Percentiles rank a stretch among this genome's conserved stretches.
These are phyloP conservation scores for Poeciliopsis infans DNA, from an alignment of 2,797 vertebrate genomes.

Conservation along the genomic window DNA sequence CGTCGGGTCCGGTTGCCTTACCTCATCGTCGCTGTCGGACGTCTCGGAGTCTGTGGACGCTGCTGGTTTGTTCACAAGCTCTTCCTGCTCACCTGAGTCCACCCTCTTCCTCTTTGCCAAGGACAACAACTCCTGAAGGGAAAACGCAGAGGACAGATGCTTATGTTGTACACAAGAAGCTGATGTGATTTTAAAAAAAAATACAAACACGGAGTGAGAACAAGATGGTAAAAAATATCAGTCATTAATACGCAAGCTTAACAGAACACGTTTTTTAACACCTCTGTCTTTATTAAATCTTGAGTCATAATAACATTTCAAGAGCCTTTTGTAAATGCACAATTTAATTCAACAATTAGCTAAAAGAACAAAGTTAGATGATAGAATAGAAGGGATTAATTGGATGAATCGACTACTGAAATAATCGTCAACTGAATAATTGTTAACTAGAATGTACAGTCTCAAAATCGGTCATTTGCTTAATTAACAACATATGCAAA, in stretches of 20 bases:
- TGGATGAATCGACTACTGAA: no score
- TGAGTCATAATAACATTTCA: background rate
- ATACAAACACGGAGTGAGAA: background rate
- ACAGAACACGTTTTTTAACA: background rate
- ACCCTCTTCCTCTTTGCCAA: slow-evolving; percentile 96
- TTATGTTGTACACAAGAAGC: background rate
- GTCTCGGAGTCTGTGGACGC: slow-evolving; percentile 98
- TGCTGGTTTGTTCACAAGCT: slow-evolving; percentile 91
- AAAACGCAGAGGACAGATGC: slow-evolving; percentile 9
- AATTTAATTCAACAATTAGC: background rate
- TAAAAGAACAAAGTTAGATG: background rate
- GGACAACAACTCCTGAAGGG: slow-evolving; percentile 89
- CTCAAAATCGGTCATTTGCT: no score
- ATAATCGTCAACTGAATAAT: no score
- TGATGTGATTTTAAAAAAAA: no score
- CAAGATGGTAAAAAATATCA: background rate
- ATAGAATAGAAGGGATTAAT: background rate
- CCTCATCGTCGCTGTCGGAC: slow-evolving; percentile 97
- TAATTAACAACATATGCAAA: no score
- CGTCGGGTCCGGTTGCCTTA: slow-evolving; percentile 47
- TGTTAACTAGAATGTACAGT: no score
- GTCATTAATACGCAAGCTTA: background rate
- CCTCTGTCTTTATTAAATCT: background rate
- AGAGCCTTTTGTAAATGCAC: background rate
- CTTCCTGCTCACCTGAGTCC: slow-evolving; percentile 95